Base-by-base conservation (phyloP, 2,113 vertebrate genomes). In the Chaetorhynchus papuensis region DNA sequence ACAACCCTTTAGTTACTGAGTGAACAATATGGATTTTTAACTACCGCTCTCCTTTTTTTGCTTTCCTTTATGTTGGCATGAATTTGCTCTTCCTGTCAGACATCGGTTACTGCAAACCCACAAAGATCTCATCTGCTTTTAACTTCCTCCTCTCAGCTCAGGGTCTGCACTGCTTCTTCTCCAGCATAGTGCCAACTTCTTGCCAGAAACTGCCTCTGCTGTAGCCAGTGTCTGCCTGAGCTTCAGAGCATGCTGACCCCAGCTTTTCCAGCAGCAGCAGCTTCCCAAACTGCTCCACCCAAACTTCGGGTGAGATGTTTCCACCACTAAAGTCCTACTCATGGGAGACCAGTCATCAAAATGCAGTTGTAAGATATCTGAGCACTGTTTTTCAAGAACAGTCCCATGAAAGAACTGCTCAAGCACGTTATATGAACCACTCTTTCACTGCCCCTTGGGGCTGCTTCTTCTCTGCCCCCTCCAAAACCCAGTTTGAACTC, bases 111-210 rank as follows among this genome's bases (percentile, higher is more conserved):
- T 96, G 93, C 91, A 95, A 96, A 94, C 68, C 93, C 94, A 75
- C 96, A 96, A 92, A 96, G 94, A 92, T 87, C 91, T 97, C 94
- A 76, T 95, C 94, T 95, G 89, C 94, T 95, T 89, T 94, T 87
- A 89, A 95, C 96, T 97, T 97, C 95, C 89, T 93, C 80, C 86
- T 90, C 88, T 86, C 60, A 0, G 56, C 60, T 86, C 70, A 17
- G 72, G 86, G 56, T 95, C 89, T 81, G 89, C 41, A 20, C 54
- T 78, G 66, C 80, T 93, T 53, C 86, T 94, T 77, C 86, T 79
- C 77, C 93, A 94, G 35, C 47, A 31, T 5, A 78, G 45, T 80
- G 39, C 80, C 83, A 71, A 33, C 42, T 78, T 66, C 69, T 94
- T 81, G 47, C 83, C 77, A 83, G 79, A 74, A 94, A 66, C 19